phyloP scores from a whole-genome alignment of 2,113 vertebrate genomes.

The Aldabrachelys gigantea region DNA sequence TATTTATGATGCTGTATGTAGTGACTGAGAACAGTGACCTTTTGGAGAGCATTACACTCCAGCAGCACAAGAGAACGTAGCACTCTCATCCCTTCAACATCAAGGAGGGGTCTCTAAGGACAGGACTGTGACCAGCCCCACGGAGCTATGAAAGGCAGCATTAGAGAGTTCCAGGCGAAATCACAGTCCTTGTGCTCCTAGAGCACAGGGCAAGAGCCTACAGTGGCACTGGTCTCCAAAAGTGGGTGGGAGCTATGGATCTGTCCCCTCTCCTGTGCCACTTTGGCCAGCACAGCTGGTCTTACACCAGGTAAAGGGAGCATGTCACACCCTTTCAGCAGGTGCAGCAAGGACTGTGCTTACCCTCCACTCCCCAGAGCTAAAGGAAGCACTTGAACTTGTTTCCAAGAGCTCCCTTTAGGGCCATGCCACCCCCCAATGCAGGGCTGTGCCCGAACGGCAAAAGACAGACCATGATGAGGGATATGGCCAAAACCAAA shows the following conservation, averaged over 20 bases:
- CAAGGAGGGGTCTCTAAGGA: neutral
- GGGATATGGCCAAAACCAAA: neutral
- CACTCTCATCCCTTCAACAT: neutral
- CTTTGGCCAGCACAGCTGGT: neutral
- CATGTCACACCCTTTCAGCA: neutral
- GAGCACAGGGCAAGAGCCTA: no score
- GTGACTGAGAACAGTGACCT: neutral
- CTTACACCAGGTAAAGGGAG: neutral
- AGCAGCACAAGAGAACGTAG: neutral
- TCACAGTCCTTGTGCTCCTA: neutral
- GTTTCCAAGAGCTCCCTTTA: neutral
- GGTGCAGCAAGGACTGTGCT: neutral
- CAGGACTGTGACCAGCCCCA: neutral
- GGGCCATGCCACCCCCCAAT: neutral
- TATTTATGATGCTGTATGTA: neutral
- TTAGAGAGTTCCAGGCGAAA: neutral
- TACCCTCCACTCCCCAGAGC: no score
- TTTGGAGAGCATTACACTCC: neutral
- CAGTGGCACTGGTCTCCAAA: neutral
- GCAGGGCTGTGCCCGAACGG: neutral
- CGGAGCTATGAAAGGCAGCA: neutral
- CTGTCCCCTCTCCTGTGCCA: neutral
- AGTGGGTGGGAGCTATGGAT: neutral
- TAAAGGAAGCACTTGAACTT: neutral
- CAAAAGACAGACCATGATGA: neutral